Evolutionary conservation across 2,888 invertebrate species (phyloP).

Genomic region (Epinotia demarniana): DNA sequence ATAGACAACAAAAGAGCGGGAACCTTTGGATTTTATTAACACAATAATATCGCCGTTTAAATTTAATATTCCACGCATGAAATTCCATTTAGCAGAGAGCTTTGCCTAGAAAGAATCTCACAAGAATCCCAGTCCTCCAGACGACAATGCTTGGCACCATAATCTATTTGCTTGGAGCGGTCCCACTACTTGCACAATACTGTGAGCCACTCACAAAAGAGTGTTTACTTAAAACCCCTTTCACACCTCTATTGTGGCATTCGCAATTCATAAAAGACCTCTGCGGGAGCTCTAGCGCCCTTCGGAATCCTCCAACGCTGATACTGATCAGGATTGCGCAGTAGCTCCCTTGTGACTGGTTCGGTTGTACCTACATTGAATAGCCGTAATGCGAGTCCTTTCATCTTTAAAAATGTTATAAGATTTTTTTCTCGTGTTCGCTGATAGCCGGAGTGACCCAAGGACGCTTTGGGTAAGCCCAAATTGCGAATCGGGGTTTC

Average conservation of each 20-base stretch:
- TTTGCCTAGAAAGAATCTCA: constrained; percentile 43
- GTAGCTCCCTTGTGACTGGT: constrained; percentile 29
- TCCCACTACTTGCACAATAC: constrained; percentile 63
- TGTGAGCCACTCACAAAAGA: constrained; percentile 75
- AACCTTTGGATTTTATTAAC: constrained; percentile 27
- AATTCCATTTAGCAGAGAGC: constrained; percentile 48
- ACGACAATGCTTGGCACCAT: constrained; percentile 70
- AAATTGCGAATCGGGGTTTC: constrained; percentile 22
- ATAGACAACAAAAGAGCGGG: constrained; percentile 27
- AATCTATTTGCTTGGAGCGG: constrained; percentile 78
- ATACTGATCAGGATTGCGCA: constrained; percentile 17
- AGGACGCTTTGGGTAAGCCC: constrained; percentile 33
- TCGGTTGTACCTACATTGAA: constrained; percentile 43
- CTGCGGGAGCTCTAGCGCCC: constrained; percentile 29
- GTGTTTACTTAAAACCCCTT: constrained; percentile 82
- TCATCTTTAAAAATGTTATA: constrained; percentile 44
- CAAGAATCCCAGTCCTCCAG: constrained; percentile 46
- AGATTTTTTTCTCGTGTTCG: constrained; percentile 40
- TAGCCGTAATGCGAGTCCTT: constrained; percentile 45
- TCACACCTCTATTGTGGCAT: constrained; percentile 79
- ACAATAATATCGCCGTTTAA: constrained; percentile 40
- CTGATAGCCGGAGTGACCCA: constrained; percentile 40
- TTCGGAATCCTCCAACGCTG: constrained; percentile 20
- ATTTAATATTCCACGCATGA: constrained; percentile 44
- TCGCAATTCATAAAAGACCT: constrained; percentile 61